These are phyloP conservation scores for Lacerta bilineata DNA, from an alignment of 2,797 vertebrate species.

Conservation along the genomic window DNA sequence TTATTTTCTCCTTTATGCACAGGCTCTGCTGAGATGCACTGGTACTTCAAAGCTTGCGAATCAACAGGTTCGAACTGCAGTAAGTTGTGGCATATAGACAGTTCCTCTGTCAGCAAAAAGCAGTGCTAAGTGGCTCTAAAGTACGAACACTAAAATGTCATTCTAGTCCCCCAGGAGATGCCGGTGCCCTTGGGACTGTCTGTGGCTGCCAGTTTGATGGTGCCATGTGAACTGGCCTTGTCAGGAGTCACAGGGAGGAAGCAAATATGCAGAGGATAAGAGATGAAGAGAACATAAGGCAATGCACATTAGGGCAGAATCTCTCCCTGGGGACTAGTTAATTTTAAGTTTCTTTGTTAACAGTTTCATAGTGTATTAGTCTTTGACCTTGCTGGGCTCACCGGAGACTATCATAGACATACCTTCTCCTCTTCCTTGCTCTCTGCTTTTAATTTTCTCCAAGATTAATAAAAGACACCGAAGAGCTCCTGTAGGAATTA, in stretches of 20 bases:
- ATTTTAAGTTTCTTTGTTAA: constrained; percentile 75
- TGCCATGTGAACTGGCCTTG: background rate
- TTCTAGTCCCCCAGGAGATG: background rate
- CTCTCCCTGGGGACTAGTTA: constrained; percentile 70
- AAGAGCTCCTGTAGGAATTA: constrained; percentile 13
- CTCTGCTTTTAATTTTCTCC: constrained; percentile 59
- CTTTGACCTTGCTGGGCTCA: constrained; percentile 74
- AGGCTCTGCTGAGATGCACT: background rate
- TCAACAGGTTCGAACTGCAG: background rate
- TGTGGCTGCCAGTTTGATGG: constrained; percentile 8
- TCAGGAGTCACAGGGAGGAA: constrained; percentile 38
- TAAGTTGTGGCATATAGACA: background rate
- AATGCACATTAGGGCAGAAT: constrained; percentile 65
- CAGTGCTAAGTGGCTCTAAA: constrained; percentile 12
- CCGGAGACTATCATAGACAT: constrained; percentile 41
- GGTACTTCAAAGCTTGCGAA: background rate
- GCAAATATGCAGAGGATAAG: constrained; percentile 64
- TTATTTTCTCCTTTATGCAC: background rate
- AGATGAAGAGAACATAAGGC: constrained; percentile 57
- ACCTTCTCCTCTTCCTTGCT: constrained; percentile 40
- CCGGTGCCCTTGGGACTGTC: background rate
- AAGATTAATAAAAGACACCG: constrained; percentile 45
- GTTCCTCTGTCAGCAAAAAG: constrained; percentile 3
- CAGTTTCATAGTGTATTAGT: constrained; percentile 69
- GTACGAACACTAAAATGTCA: constrained; percentile 12